phyloP scores from a whole-genome alignment of 1,140 invertebrate species.

The Eueides isabella region DNA sequence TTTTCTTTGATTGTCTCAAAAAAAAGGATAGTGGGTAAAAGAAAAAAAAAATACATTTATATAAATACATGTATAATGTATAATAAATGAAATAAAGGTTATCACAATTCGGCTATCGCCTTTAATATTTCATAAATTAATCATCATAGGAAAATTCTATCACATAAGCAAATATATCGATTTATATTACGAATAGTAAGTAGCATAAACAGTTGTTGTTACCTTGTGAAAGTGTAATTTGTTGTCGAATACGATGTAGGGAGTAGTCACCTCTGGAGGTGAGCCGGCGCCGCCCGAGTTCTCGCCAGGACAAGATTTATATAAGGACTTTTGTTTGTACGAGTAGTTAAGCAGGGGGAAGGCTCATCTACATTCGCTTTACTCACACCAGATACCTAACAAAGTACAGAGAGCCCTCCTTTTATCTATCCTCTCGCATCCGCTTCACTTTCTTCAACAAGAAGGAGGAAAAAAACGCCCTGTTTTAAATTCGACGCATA shows the following conservation, averaged over 20 bases:
- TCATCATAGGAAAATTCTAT: background rate
- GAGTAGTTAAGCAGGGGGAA: slow-evolving; percentile 77
- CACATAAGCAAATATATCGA: slow-evolving; percentile 13
- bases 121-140: background rate
- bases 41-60: no score
- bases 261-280: slow-evolving; percentile 68
- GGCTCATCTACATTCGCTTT: slow-evolving; percentile 81
- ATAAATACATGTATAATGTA: no score
- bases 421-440: slow-evolving; percentile 77
- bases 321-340: slow-evolving; percentile 82
- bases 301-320: slow-evolving; percentile 81
- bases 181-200: slow-evolving; percentile 18
- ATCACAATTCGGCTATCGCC: background rate
- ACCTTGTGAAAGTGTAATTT: slow-evolving; percentile 32
- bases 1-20: no score
- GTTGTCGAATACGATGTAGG: slow-evolving; percentile 59
- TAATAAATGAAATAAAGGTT: no score
- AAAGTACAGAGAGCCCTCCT: slow-evolving; percentile 65
- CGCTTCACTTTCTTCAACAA: slow-evolving; percentile 74
- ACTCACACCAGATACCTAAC: slow-evolving; percentile 70
- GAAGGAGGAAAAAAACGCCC: slow-evolving; percentile 68
- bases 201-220: slow-evolving; percentile 18
- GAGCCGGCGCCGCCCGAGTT: slow-evolving; percentile 70
- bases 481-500: slow-evolving; percentile 71
- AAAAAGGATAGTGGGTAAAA: no score